Evolutionary conservation across 2,888 invertebrate species (phyloP).

Genomic region (Brachypalpus laphriformis): DNA sequence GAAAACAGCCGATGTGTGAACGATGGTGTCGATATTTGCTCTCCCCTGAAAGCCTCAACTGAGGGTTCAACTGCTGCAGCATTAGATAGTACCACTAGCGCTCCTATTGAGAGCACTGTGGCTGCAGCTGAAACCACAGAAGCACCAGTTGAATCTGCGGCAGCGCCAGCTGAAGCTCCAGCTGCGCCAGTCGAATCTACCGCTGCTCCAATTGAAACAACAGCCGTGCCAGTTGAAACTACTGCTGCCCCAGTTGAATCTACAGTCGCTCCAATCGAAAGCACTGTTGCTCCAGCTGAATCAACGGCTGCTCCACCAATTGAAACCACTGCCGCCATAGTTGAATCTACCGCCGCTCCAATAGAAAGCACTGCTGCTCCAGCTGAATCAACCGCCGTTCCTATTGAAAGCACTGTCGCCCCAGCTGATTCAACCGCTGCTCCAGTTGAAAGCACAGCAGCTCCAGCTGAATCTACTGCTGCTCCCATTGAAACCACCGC

Average conservation of each 20-base stretch:
- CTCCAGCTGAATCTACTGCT: not conserved
- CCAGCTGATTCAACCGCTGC: constrained; percentile 37
- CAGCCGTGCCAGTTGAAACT: constrained; percentile 3
- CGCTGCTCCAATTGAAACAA: constrained; percentile 6
- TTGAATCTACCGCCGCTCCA: constrained; percentile 12
- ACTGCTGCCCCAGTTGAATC: constrained; percentile 14
- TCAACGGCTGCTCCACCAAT: constrained; percentile 70
- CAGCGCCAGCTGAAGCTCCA: not conserved
- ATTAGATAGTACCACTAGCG: not conserved
- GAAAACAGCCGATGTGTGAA: constrained; percentile 78
- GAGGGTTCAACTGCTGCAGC: not conserved
- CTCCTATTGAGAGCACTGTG: not conserved
- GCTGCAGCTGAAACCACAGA: constrained; percentile 11
- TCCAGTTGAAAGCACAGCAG: constrained; percentile 7
- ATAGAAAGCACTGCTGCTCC: constrained; percentile 7
- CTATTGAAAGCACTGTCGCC: constrained; percentile 72
- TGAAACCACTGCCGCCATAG: constrained; percentile 18
- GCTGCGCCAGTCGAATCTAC: constrained; percentile 6
- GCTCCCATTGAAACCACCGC: constrained; percentile 6
- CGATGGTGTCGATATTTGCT: constrained; percentile 79
- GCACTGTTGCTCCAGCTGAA: not conserved
- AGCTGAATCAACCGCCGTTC: constrained; percentile 34
- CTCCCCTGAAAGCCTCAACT: constrained; percentile 75
- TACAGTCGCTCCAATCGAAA: constrained; percentile 2
- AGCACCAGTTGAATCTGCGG: not conserved